Base-by-base conservation (phyloP, 2,797 vertebrate species). In the Eurystomus glaucurus region DNA sequence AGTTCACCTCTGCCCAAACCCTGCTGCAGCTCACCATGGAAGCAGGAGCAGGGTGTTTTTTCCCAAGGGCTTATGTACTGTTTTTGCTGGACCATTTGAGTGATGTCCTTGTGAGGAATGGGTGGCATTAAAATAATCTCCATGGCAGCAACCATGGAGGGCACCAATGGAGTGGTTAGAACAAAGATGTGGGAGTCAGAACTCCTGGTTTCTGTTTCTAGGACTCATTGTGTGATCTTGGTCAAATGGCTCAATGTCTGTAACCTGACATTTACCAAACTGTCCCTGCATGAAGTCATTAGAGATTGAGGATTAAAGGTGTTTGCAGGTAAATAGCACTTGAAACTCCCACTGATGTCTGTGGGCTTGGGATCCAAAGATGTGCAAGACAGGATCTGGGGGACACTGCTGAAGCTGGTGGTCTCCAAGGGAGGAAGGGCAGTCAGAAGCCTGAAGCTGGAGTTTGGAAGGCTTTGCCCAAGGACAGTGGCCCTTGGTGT, bases 81-180 rank as follows among this genome's bases (percentile, higher is more conserved):
- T 29, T 84, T 91, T 61, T 77, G 28, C 60, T 80, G 64, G 57
- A 45, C 48, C 21, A 11, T 64, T 91, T 83, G 35, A n/a, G 37
- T 52, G 45, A 72, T 33, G 52, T 76, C 54, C 52, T 77, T 57
- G 58, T 71, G 75, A 96, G 60, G 72, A 92, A 82, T 25, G 61
- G 55, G 77, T 87, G 74, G 15, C 54, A 74, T 60, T 82, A 68
- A 75, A 92, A 88, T 58, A n/a, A 90, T 91, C 52, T 91, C 76
- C 65, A 87, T 71, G 51, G 74, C 37, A 94, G 90, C 91, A 84
- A 15, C 57, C 18, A 58, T 9, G 19, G 48, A 72, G 64, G 66
- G 35, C 79, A 93, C 26, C 5, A 4, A 84, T 61, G 45, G 71
- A 78, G 11, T 57, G n/a, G 45, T 51, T 76, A 64, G 77, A 65